A percentile compares a stretch with the other conserved stretches of the same genome.
Conservation (phyloP, 2,113 vertebrate species). For the Mellivora capensis region DNA sequence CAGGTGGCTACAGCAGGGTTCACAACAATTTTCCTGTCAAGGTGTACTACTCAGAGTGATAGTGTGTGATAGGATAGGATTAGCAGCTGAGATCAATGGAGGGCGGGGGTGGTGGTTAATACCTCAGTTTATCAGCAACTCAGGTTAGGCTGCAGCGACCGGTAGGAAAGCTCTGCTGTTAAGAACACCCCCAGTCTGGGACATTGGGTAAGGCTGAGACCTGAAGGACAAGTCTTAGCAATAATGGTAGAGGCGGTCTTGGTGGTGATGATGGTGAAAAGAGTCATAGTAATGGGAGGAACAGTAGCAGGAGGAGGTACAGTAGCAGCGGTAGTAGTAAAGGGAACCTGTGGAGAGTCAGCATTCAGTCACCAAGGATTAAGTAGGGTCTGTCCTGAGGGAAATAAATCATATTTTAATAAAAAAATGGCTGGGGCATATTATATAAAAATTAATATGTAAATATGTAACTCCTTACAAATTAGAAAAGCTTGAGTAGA, state of each 20-base stretch:
- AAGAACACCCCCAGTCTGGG: background rate
- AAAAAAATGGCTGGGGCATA: background rate
- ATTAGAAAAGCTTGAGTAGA: background rate
- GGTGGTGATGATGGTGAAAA: too few relatives aligned
- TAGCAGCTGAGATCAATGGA: background rate
- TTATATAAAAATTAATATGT: background rate
- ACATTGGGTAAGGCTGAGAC: background rate
- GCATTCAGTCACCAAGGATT: background rate
- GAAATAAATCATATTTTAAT: background rate
- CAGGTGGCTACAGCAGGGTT: background rate
- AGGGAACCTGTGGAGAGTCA: background rate
- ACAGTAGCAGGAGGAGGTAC: rapidly evolving
- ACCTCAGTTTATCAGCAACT: background rate
- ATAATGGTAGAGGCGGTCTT: background rate
- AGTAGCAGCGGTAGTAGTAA: rapidly evolving
- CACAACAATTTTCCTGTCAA: background rate
- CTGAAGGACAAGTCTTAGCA: background rate
- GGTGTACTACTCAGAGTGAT: background rate
- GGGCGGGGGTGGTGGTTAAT: background rate
- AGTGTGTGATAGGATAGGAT: background rate
- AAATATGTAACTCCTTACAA: background rate
- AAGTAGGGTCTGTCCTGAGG: background rate
- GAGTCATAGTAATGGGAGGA: background rate
- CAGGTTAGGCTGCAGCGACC: background rate
- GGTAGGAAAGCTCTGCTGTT: background rate